phyloP scores from a whole-genome alignment of 2,888 invertebrate genomes.

The Mimas tiliae region DNA sequence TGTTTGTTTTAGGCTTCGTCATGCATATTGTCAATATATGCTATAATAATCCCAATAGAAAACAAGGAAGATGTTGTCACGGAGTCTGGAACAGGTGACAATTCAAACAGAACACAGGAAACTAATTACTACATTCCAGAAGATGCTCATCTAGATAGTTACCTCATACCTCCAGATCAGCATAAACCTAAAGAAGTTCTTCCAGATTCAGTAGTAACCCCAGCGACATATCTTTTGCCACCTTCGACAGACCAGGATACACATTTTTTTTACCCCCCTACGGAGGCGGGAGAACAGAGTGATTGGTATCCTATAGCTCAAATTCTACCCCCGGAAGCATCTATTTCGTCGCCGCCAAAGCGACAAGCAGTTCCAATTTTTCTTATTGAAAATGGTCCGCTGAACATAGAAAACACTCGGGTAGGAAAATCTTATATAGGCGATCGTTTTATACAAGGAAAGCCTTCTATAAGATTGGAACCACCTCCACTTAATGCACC shows the following conservation, averaged over 20 bases:
- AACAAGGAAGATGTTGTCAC: constrained; percentile 47
- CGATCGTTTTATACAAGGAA: constrained; percentile 43
- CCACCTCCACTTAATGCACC: constrained; percentile 68
- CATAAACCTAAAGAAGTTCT: constrained; percentile 55
- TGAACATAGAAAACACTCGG: constrained; percentile 13
- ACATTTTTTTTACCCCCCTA: constrained; percentile 57
- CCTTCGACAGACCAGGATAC: constrained; percentile 57
- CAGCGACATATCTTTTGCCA: constrained; percentile 70
- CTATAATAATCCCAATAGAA: constrained; percentile 69
- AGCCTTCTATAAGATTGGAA: constrained; percentile 64
- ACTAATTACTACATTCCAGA: constrained; percentile 60
- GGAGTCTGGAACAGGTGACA: constrained; percentile 39
- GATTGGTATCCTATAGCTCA: constrained; percentile 74
- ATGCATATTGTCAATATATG: constrained; percentile 49
- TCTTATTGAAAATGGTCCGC: constrained; percentile 38
- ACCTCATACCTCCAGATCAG: constrained; percentile 64
- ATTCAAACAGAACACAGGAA: constrained; percentile 43
- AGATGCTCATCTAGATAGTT: constrained; percentile 60
- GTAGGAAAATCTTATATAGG: constrained; percentile 32
- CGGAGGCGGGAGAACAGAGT: constrained; percentile 60
- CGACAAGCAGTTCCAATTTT: constrained; percentile 41
- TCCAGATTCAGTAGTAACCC: constrained; percentile 53
- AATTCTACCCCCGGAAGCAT: constrained; percentile 16
- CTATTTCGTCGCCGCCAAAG: constrained; percentile 18
- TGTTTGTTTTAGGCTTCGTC: constrained; percentile 61